Evolutionary conservation across 2,888 invertebrate species (phyloP).

Genomic region (Orchesellides sinensis): DNA sequence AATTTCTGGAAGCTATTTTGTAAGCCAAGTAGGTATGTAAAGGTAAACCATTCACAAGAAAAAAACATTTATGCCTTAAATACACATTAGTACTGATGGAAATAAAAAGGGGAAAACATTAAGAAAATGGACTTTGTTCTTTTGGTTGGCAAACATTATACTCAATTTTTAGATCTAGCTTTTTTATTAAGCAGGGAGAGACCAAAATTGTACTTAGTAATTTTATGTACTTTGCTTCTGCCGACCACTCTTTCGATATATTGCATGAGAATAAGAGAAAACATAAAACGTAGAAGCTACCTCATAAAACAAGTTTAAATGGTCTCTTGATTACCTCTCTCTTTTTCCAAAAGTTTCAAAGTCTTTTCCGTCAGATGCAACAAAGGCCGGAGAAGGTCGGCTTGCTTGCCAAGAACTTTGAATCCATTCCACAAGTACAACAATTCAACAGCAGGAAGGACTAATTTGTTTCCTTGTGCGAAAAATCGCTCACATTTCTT

Average conservation of each 20-base stretch:
- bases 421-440: conserved; percentile 96
- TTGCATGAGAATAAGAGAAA: neutral
- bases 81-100: neutral
- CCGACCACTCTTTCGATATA: conserved; percentile 3
- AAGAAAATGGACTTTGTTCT: conserved; percentile 10
- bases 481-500: conserved; percentile 89
- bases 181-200: neutral
- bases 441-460: conserved; percentile 91
- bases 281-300: conserved; percentile 14
- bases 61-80: neutral
- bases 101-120: conserved; percentile 5
- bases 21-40: neutral
- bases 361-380: conserved; percentile 79
- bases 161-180: neutral
- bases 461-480: conserved; percentile 84
- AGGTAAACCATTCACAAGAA: neutral
- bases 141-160: conserved; percentile 1
- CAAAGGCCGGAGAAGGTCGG: conserved; percentile 77
- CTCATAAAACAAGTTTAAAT: conserved; percentile 28
- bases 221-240: conserved; percentile 12
- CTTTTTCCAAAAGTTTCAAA: conserved; percentile 75
- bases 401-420: conserved; percentile 86
- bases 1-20: neutral
- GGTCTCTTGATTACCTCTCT: conserved; percentile 75
- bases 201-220: conserved; percentile 6